phyloP scores from a whole-genome alignment of 2,113 vertebrate species.

The Myotis lucifugus region DNA sequence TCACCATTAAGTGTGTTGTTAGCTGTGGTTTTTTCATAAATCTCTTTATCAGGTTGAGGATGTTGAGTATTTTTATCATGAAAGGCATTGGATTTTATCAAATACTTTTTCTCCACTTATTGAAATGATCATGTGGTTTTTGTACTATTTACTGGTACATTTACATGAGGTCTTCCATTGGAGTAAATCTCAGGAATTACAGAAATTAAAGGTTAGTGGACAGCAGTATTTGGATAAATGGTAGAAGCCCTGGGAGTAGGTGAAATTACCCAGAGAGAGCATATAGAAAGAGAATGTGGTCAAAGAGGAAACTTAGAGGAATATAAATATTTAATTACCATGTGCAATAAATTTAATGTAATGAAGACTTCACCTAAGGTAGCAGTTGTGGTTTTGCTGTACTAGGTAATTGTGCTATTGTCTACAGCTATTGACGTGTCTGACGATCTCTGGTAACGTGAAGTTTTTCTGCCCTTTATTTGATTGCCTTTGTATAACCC shows the following conservation, averaged over 20 bases:
- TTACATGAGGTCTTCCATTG: neutral
- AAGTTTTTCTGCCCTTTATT: constrained; percentile 10
- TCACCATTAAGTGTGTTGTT: neutral
- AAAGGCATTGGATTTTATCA: neutral
- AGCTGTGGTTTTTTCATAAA: neutral
- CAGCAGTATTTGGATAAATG: neutral
- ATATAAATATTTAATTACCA: neutral
- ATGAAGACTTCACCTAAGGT: neutral
- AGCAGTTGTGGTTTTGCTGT: neutral
- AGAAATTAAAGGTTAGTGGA: neutral
- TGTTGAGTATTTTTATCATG: neutral
- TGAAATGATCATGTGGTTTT: neutral
- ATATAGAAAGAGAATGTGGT: neutral
- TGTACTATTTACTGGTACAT: neutral
- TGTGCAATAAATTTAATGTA: neutral
- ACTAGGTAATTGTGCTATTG: neutral
- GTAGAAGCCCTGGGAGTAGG: neutral
- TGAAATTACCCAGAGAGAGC: neutral
- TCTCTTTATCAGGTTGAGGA: neutral
- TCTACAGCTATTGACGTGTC: neutral
- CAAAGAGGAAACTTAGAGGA: neutral
- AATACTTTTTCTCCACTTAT: neutral
- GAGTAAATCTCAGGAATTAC: neutral
- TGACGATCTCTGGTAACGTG: neutral
- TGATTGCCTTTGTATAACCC: neutral